Base-by-base conservation (phyloP, 2,888 invertebrate genomes). In the Limenitis arthemis region DNA sequence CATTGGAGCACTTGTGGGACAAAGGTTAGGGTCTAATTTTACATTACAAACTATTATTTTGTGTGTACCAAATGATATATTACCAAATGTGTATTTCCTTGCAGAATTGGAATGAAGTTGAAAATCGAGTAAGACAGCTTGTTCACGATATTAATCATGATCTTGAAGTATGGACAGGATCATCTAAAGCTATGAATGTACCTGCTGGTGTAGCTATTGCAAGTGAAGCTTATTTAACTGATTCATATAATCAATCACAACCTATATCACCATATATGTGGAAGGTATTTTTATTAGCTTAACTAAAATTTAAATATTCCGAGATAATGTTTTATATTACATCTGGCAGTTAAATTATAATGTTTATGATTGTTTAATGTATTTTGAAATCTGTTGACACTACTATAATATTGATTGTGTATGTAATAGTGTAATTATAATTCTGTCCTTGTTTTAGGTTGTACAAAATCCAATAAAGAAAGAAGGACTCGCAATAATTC, bases 41-140 rank as follows among this genome's bases (percentile, higher is more conserved):
- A 20, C 20, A 20, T 20, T 4, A 20, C 20, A 20, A 20, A 20
- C 20, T 20, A 20, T 20, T 20, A 20, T 20, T 20, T 3, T 20
- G 20, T 20, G 1, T 20, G 20, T n/a, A n/a, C 20, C 20, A 20
- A 20, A 20, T 20, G 1, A 20, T 20, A 20, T 20, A 20, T 20
- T 20, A 20, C 20, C 20, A 20, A 20, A 20, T 4, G 20, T 20
- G 20, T 20, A 3, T 3, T 20, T 20, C 11, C 8, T 61, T 60
- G 29, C 54, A 79, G 79, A 80, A 58, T 54, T 79, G 79, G 79
- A 65, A 73, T 5, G 64, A 67, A 6, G 39, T 79, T 1, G 78
- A 78, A 49, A 38, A 52, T 4, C 65, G 65, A 30, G 61, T 79
- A 3, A 67, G 78, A 46, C 41, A 44, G 0, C 55, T 77, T 12